A percentile compares a stretch with the other conserved stretches of the same genome.
phyloP scores from a whole-genome alignment of 2,888 invertebrate species.

The Caenorhabditis becei region DNA sequence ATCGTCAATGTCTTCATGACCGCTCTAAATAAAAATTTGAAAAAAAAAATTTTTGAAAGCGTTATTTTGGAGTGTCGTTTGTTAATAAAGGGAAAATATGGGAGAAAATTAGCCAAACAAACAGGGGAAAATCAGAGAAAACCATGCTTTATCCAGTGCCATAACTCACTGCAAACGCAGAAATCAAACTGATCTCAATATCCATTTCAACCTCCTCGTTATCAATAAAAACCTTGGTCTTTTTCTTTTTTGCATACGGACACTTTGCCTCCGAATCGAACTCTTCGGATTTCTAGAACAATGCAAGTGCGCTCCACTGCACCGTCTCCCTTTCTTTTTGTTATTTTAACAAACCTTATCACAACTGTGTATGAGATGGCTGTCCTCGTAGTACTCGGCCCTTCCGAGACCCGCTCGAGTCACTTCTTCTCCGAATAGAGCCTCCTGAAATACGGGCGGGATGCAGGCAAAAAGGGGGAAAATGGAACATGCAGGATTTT shows the following conservation, averaged over 20 bases:
- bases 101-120: slow-evolving; percentile 22
- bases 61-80: slow-evolving; percentile 2
- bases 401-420: slow-evolving; percentile 61
- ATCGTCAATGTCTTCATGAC: slow-evolving; percentile 70
- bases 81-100: slow-evolving; percentile 3
- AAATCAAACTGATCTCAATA: slow-evolving; percentile 48
- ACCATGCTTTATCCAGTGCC: too few relatives aligned
- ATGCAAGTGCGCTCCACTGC: slow-evolving; percentile 25
- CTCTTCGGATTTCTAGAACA: slow-evolving; percentile 10
- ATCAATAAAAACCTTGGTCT: slow-evolving; percentile 34
- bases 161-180: slow-evolving; percentile 50
- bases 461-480: slow-evolving; percentile 16
- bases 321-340: too few relatives aligned
- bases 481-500: slow-evolving; percentile 25
- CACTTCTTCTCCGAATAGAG: slow-evolving; percentile 63
- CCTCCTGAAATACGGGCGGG: slow-evolving; percentile 51
- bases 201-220: slow-evolving; percentile 42
- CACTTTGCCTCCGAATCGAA: slow-evolving; percentile 11
- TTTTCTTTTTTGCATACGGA: slow-evolving; percentile 25
- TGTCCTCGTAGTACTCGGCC: slow-evolving; percentile 59
- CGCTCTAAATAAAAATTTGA: slow-evolving; percentile 55
- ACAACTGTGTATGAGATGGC: slow-evolving; percentile 51
- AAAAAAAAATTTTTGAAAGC: not conserved
- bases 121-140: slow-evolving; percentile 3
- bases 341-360: slow-evolving; percentile 52